Conservation (phyloP, 2,113 vertebrate species). For the Gallinago jamesoni region DNA sequence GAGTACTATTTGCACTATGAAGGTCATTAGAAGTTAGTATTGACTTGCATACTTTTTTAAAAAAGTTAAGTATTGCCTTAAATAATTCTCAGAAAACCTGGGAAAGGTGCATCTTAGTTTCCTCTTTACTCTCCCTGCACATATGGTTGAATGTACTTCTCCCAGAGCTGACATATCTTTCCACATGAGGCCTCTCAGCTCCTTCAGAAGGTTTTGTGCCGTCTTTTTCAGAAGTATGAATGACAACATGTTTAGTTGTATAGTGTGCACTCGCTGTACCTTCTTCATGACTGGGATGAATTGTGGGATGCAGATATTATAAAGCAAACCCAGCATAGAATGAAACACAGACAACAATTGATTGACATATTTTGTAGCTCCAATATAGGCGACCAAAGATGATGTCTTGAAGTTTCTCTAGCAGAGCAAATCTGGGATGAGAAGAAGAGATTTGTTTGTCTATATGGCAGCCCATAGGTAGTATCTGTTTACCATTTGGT, state of each 20-base stretch:
- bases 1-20: neutral
- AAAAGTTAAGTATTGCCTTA: neutral
- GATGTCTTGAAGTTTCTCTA: neutral
- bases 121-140: neutral
- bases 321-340: neutral
- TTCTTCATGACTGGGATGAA: neutral
- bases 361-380: neutral
- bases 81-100: neutral
- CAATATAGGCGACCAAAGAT: neutral
- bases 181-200: neutral
- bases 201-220: neutral
- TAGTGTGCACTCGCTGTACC: neutral
- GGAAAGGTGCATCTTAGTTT: neutral
- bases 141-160: neutral
- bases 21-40: neutral
- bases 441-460: neutral
- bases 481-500: neutral
- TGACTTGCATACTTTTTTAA: neutral
- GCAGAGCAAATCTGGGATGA: neutral
- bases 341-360: neutral
- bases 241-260: neutral
- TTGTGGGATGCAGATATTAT: neutral
- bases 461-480: neutral
- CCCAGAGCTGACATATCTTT: neutral
- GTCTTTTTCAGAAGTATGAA: neutral